phyloP scores from a whole-genome alignment of 2,113 vertebrate species.

The Thamnophis sirtalis region DNA sequence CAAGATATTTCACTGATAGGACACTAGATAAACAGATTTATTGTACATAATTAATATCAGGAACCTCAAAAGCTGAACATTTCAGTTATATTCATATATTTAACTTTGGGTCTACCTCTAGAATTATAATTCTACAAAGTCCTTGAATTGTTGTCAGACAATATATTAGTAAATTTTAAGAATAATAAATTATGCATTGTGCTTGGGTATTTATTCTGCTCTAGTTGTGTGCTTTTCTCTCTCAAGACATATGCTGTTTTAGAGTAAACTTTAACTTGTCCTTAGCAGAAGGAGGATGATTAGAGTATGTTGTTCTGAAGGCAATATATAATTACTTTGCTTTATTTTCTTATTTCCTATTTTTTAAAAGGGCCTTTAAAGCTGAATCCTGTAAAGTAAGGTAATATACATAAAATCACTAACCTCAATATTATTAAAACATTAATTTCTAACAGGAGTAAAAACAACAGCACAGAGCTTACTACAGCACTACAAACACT shows the following conservation, averaged over 20 bases:
- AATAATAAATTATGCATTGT: background rate
- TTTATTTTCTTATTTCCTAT: background rate
- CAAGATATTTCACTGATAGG: background rate
- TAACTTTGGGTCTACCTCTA: background rate
- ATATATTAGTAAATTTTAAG: background rate
- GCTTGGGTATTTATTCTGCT: background rate
- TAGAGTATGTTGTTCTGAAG: background rate
- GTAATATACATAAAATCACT: background rate
- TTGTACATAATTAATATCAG: background rate
- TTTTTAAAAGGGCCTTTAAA: background rate
- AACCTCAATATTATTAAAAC: background rate
- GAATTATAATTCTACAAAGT: background rate
- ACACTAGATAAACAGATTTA: background rate
- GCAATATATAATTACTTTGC: background rate
- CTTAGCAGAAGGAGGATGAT: background rate
- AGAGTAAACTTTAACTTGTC: background rate
- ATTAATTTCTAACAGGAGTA: background rate
- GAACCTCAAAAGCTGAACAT: background rate
- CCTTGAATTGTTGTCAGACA: background rate
- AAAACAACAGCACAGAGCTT: background rate
- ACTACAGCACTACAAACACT: background rate
- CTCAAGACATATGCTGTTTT: slow-evolving; percentile 10
- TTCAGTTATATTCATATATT: background rate
- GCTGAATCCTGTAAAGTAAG: background rate
- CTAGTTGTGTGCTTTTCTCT: background rate